These are phyloP conservation scores for Penelope pileata DNA, from an alignment of 2,113 vertebrate species.

Conservation along the genomic window DNA sequence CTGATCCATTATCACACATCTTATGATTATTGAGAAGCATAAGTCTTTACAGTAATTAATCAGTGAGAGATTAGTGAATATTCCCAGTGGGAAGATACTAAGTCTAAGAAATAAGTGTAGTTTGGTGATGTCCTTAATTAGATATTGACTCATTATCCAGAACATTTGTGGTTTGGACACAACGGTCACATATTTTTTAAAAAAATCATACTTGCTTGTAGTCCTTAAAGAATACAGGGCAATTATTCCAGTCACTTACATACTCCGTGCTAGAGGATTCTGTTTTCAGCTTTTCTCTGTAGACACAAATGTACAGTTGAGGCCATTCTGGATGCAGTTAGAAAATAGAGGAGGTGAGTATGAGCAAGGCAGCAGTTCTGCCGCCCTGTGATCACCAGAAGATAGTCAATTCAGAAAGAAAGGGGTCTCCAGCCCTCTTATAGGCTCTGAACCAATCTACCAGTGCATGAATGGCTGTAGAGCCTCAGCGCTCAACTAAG, in stretches of 20 bases:
- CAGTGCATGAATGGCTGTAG: background rate
- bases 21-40: conserved; percentile 73
- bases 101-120: conserved; percentile 68
- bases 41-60: conserved; percentile 74
- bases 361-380: background rate
- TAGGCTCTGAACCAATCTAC: background rate
- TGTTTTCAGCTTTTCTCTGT: background rate
- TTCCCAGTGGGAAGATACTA: conserved; percentile 69
- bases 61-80: conserved; percentile 72
- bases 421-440: background rate
- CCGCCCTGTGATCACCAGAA: background rate
- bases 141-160: conserved; percentile 67
- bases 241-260: conserved; percentile 11
- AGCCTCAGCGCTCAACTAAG: background rate
- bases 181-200: background rate
- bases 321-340: background rate
- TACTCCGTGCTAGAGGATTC: background rate
- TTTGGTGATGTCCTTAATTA: conserved; percentile 69
- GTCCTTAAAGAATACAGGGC: background rate
- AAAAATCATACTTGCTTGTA: background rate
- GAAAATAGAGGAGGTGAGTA: background rate
- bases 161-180: background rate
- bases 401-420: background rate
- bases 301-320: background rate
- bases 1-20: conserved; percentile 73